Percentiles rank a stretch among this genome's conserved stretches.
phyloP scores from a whole-genome alignment of 2,888 invertebrate genomes.

The Clusia tigrina region DNA sequence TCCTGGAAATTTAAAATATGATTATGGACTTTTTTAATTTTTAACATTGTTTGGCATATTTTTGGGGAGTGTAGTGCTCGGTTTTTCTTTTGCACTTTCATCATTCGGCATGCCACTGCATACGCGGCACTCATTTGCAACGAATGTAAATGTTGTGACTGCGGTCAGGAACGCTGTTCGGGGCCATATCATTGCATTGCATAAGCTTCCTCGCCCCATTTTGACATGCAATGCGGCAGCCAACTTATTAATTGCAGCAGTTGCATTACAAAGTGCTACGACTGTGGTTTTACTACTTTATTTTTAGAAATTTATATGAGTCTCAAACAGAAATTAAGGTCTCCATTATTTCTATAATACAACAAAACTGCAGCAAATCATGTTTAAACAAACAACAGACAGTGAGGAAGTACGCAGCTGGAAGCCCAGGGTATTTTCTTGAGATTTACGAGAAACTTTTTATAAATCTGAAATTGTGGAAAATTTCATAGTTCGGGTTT shows the following conservation, averaged over 20 bases:
- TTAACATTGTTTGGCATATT: background rate
- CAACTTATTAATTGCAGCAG: background rate
- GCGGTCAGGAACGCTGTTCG: no score
- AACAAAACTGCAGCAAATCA: background rate
- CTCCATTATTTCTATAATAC: no score
- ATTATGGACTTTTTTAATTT: background rate
- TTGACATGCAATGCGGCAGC: constrained; percentile 39
- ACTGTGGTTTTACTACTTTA: no score
- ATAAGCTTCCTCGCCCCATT: constrained; percentile 31
- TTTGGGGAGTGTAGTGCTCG: background rate
- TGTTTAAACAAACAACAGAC: no score
- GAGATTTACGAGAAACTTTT: no score
- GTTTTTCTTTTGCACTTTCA: background rate
- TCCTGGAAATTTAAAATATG: constrained; percentile 4
- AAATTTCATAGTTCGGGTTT: background rate
- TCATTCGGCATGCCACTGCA: background rate
- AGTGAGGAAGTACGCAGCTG: no score
- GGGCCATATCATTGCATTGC: no score
- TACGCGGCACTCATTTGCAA: background rate
- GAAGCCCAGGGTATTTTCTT: no score
- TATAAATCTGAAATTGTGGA: background rate
- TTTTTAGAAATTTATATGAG: no score
- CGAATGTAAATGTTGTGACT: background rate
- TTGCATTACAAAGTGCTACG: background rate
- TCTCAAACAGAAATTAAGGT: no score